Percentiles rank a stretch among this genome's conserved stretches.
Evolutionary conservation across 2,113 vertebrate genomes (phyloP).

Genomic region (Anolis carolinensis): DNA sequence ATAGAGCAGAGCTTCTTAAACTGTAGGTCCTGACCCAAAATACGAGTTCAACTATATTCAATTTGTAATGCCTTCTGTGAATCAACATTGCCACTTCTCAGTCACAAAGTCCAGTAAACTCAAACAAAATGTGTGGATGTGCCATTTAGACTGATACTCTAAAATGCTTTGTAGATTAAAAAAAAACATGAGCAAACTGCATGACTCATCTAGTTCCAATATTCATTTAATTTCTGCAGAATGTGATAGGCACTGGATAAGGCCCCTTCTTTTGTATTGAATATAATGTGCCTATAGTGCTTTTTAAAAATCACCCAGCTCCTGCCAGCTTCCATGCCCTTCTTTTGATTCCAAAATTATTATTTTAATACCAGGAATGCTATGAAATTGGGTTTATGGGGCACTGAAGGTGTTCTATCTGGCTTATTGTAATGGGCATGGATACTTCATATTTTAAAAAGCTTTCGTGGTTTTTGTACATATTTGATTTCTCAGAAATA

Average conservation of each 20-base stretch:
- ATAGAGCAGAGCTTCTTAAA: too few species aligned
- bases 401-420: background rate
- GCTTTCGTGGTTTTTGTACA: too few species aligned
- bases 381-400: background rate
- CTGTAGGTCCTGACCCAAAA: too few species aligned
- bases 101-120: conserved; percentile 8
- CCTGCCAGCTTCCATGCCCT: background rate
- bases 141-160: conserved; percentile 29
- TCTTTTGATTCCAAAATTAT: background rate
- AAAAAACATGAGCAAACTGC: conserved; percentile 19
- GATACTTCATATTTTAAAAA: background rate
- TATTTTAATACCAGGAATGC: background rate
- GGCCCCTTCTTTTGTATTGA: background rate
- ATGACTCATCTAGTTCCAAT: conserved; percentile 34
- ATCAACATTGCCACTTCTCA: conserved; percentile 3
- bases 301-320: conserved; percentile 18
- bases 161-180: conserved; percentile 30
- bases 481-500: too few species aligned
- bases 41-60: background rate
- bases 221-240: background rate
- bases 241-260: conserved; percentile 2
- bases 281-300: background rate
- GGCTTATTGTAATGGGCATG: background rate
- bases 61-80: conserved; percentile 26
- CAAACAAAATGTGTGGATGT: conserved; percentile 22